Evolutionary conservation across 2,113 vertebrate species (phyloP).

Genomic region (Neolamprologus fasciatus): DNA sequence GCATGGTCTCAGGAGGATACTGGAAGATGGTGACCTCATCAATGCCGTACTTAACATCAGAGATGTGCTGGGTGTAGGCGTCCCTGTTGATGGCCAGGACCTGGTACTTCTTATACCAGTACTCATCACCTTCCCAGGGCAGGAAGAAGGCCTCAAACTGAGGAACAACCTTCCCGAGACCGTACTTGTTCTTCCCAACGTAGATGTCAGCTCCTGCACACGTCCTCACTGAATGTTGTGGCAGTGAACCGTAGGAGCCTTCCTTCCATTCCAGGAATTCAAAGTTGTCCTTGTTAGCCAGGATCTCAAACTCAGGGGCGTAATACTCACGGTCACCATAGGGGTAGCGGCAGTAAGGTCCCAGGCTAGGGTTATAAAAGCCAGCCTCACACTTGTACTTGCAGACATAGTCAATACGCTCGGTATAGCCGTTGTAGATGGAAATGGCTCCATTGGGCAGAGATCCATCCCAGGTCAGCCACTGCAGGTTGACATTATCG

Average conservation of each 20-base stretch:
- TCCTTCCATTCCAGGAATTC: conserved; percentile 72
- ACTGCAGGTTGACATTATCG: conserved; percentile 68
- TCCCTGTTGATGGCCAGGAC: conserved; percentile 68
- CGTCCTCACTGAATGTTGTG: conserved; percentile 53
- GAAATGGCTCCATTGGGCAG: conserved; percentile 59
- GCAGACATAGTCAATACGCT: conserved; percentile 69
- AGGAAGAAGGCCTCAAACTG: conserved; percentile 70
- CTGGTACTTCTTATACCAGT: conserved; percentile 72
- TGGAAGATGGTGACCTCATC: conserved; percentile 63
- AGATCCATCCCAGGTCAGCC: conserved; percentile 53
- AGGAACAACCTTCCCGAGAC: conserved; percentile 71
- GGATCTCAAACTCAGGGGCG: conserved; percentile 57
- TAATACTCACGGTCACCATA: conserved; percentile 61
- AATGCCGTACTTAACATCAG: conserved; percentile 60
- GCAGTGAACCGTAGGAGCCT: conserved; percentile 61
- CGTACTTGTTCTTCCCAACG: conserved; percentile 73
- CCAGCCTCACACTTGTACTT: conserved; percentile 65
- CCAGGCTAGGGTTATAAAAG: conserved; percentile 65
- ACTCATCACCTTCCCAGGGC: conserved; percentile 70
- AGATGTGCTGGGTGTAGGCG: conserved; percentile 64
- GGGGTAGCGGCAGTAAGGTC: conserved; percentile 69
- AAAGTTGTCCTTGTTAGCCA: conserved; percentile 71
- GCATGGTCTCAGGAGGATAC: conserved; percentile 68
- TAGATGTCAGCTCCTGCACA: conserved; percentile 49
- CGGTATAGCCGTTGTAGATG: conserved; percentile 69